phyloP scores from a whole-genome alignment of 2,888 invertebrate species.

The Nomada goodeniana region DNA sequence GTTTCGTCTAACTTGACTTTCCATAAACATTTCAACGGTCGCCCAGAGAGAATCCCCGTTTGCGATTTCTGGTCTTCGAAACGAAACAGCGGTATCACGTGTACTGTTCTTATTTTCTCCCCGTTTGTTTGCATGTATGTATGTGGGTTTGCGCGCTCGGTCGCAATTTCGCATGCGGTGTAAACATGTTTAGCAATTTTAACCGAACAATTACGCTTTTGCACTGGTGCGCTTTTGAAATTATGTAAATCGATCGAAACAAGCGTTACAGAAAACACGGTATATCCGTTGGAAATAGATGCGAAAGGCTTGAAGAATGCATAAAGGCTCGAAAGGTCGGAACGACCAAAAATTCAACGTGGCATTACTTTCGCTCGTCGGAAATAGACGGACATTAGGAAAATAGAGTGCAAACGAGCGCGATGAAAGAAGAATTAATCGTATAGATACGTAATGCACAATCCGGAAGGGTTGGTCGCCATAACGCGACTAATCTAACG shows the following conservation, averaged over 20 bases:
- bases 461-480: conserved; percentile 8
- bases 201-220: conserved; percentile 31
- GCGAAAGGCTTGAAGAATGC: neutral
- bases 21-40: conserved; percentile 49
- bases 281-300: no score
- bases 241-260: neutral
- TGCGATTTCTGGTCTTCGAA: conserved; percentile 27
- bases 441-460: conserved; percentile 32
- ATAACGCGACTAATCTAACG: conserved; percentile 21
- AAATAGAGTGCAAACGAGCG: neutral
- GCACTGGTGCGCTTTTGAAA: neutral
- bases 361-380: neutral
- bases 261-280: neutral
- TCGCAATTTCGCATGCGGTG: conserved; percentile 23
- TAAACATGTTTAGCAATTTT: conserved; percentile 59
- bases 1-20: conserved; percentile 56
- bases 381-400: neutral
- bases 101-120: neutral
- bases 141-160: conserved; percentile 25
- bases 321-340: neutral
- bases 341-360: neutral
- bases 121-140: no score
- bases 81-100: conserved; percentile 40
- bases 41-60: conserved; percentile 38
- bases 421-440: neutral